phyloP scores from a whole-genome alignment of 2,797 vertebrate genomes.

The Kryptolebias ocellatus region DNA sequence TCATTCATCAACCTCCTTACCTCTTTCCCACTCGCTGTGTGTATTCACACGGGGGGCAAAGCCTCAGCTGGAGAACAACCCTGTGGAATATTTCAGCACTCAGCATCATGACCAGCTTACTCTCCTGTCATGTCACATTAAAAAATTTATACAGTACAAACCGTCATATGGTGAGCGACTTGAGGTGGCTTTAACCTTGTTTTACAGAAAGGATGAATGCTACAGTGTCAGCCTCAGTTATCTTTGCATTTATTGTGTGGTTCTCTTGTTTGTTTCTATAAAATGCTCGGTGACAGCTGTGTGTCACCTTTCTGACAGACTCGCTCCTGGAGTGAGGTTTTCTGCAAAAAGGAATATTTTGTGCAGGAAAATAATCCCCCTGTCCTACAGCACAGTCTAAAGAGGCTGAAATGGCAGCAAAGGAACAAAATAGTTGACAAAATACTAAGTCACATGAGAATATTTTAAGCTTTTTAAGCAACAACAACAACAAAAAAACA shows the following conservation, averaged over 20 bases:
- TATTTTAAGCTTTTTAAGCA: not conserved
- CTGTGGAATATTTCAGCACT: slow-evolving; percentile 55
- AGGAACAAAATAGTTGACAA: not conserved
- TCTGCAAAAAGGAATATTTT: not conserved
- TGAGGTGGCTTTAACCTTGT: slow-evolving; percentile 24
- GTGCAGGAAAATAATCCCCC: not conserved
- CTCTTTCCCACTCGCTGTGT: not conserved
- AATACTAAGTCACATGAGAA: not conserved
- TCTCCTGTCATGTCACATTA: slow-evolving; percentile 56
- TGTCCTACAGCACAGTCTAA: not conserved
- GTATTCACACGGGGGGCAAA: not conserved
- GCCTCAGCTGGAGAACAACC: slow-evolving; percentile 16
- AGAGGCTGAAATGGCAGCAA: not conserved
- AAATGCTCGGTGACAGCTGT: slow-evolving; percentile 5
- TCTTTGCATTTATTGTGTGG: slow-evolving; percentile 5
- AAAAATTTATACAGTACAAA: slow-evolving; percentile 65
- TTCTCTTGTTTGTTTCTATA: not conserved
- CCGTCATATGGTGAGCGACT: slow-evolving; percentile 10
- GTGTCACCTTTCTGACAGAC: slow-evolving; percentile 16
- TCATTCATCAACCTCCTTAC: slow-evolving; percentile 56
- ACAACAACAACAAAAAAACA: not conserved
- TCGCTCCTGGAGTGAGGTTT: not conserved
- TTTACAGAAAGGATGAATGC: not conserved
- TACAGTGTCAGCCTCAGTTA: not conserved
- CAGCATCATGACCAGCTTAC: slow-evolving; percentile 56